These are phyloP conservation scores for Pheosia tremula DNA, from an alignment of 2,888 invertebrate species.

Conservation along the genomic window DNA sequence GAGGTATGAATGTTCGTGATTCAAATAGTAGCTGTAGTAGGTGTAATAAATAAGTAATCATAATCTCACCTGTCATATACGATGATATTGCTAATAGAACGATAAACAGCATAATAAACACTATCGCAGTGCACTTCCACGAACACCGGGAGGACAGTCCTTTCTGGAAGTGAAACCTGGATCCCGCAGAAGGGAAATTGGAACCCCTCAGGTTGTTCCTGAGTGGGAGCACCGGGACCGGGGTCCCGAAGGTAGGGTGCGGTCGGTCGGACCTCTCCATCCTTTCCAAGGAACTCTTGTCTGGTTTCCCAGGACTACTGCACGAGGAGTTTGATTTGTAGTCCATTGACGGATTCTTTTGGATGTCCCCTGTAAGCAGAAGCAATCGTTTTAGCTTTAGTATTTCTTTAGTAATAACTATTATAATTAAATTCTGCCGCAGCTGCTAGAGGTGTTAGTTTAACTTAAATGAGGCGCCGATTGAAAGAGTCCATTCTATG, in stretches of 20 bases:
- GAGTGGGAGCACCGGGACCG: constrained; percentile 91
- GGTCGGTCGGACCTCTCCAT: constrained; percentile 86
- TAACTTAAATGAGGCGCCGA: too few species aligned
- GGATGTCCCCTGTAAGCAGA: constrained; percentile 87
- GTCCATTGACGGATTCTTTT: constrained; percentile 94
- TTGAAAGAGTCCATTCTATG: too few species aligned
- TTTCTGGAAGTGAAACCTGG: constrained; percentile 94
- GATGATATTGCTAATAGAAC: constrained; percentile 92
- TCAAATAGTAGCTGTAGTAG: too few species aligned
- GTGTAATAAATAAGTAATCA: neutral
- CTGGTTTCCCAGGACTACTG: constrained; percentile 90
- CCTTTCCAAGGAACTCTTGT: constrained; percentile 81
- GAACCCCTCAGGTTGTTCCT: constrained; percentile 89
- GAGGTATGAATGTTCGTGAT: too few species aligned
- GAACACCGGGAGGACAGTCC: constrained; percentile 94
- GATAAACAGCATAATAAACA: constrained; percentile 93
- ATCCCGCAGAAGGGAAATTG: constrained; percentile 88
- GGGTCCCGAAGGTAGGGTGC: constrained; percentile 86
- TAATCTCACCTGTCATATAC: constrained; percentile 91
- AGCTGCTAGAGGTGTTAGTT: too few species aligned
- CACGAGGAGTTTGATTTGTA: constrained; percentile 95
- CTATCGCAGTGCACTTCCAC: constrained; percentile 96
- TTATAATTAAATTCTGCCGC: too few species aligned
- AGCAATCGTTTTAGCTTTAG: neutral
- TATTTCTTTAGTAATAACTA: too few species aligned